These are phyloP conservation scores for Leptogaster cylindrica DNA, from an alignment of 2,888 invertebrate genomes.

Conservation along the genomic window DNA sequence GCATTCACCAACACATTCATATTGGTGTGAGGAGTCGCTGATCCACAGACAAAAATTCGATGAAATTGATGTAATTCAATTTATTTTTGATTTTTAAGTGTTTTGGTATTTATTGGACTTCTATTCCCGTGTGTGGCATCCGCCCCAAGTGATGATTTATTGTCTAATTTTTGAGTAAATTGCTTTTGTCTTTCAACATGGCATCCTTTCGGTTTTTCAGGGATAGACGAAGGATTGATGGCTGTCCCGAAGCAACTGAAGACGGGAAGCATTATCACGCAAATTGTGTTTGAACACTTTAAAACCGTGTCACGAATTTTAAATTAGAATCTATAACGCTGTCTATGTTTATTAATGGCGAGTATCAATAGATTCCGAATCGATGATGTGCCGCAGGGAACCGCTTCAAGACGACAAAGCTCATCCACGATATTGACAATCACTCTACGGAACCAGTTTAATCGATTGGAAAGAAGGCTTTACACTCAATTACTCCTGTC, in stretches of 20 bases:
- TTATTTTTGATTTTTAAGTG: constrained; percentile 46
- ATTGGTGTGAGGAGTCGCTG: not conserved
- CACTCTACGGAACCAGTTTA: not conserved
- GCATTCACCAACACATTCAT: not conserved
- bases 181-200: not conserved
- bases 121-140: not conserved
- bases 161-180: constrained; percentile 41
- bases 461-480: not conserved
- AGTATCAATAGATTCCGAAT: not conserved
- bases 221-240: too few relatives aligned
- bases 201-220: too few relatives aligned
- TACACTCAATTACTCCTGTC: not conserved
- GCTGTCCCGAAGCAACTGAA: too few relatives aligned
- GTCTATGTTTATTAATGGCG: not conserved
- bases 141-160: constrained; percentile 43
- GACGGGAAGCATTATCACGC: too few relatives aligned
- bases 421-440: not conserved
- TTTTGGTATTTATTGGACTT: constrained; percentile 41
- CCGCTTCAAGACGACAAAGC: not conserved
- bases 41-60: constrained; percentile 37
- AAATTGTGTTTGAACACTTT: not conserved
- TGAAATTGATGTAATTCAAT: constrained; percentile 46
- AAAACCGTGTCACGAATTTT: not conserved
- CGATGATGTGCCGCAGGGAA: not conserved
- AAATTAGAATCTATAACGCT: not conserved